Evolutionary conservation across 2,888 invertebrate genomes (phyloP).

Genomic region (Anorthoa munda): DNA sequence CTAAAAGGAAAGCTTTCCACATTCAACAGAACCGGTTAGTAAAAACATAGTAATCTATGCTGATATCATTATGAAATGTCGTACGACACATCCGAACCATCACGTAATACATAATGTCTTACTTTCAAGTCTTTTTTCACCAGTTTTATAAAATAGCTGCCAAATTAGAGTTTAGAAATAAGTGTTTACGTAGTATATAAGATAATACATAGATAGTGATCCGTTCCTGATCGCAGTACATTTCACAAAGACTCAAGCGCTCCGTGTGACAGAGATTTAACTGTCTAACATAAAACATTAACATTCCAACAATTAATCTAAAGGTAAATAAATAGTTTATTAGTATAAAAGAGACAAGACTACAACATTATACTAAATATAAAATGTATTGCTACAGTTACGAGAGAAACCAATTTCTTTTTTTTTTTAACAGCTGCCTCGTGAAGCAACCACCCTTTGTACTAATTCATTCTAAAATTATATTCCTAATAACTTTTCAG

Average conservation of each 20-base stretch:
- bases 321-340: conserved; percentile 80
- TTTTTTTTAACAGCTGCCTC: conserved; percentile 73
- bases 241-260: conserved; percentile 62
- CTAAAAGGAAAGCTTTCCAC: conserved; percentile 57
- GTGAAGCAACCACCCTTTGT: conserved; percentile 79
- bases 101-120: conserved; percentile 56
- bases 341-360: conserved; percentile 76
- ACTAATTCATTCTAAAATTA: conserved; percentile 79
- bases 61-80: conserved; percentile 61
- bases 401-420: conserved; percentile 81
- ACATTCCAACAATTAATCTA: conserved; percentile 85
- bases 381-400: conserved; percentile 81
- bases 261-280: conserved; percentile 66
- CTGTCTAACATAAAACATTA: conserved; percentile 79
- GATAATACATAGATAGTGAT: conserved; percentile 38
- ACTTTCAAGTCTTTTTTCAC: conserved; percentile 46
- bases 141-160: conserved; percentile 41
- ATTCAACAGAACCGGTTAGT: conserved; percentile 64
- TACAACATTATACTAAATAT: conserved; percentile 79
- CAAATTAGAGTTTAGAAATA: conserved; percentile 24
- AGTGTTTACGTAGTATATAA: conserved; percentile 30
- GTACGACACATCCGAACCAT: conserved; percentile 37
- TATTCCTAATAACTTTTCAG: conserved; percentile 66
- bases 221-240: conserved; percentile 54
- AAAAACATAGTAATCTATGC: conserved; percentile 55